Conservation (phyloP, 2,113 vertebrate genomes). For the Australoheros scitulus region DNA sequence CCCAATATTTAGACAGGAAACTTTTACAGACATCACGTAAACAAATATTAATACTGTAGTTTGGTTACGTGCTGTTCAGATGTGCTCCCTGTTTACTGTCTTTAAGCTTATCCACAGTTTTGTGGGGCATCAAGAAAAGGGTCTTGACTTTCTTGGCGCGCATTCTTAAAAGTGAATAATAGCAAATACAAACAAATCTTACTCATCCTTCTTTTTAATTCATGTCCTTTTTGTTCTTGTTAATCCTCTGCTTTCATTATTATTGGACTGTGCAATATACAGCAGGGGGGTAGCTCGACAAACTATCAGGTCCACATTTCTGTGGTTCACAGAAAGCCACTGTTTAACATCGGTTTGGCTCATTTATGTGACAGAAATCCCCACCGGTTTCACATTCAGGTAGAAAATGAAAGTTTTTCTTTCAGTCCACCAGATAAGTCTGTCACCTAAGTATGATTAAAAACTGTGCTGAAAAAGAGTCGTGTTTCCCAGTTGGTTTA, state of each 20-base stretch:
- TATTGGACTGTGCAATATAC: constrained; percentile 1
- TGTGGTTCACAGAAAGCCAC: neutral
- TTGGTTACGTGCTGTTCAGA: constrained; percentile 2
- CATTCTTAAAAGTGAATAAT: neutral
- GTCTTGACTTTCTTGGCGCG: constrained; percentile 13
- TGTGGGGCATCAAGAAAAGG: neutral
- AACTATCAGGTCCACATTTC: constrained; percentile 6
- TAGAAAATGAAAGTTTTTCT: neutral
- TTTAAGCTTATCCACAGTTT: neutral
- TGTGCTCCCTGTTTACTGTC: neutral
- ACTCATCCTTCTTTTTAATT: neutral
- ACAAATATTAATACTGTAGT: neutral
- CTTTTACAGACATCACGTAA: neutral
- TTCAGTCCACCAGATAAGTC: neutral
- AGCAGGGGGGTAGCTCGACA: neutral
- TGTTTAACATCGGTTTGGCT: constrained; percentile 4
- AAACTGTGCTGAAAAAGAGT: neutral
- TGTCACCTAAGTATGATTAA: neutral
- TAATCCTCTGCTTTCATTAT: neutral
- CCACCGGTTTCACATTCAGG: constrained; percentile 5
- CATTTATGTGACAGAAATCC: constrained; percentile 8
- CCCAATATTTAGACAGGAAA: neutral
- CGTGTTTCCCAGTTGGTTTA: neutral
- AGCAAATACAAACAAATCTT: neutral
- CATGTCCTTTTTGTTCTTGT: neutral